Percentiles rank a stretch among this genome's conserved stretches.
These are phyloP conservation scores for Momotus momota DNA, from an alignment of 2,797 vertebrate genomes.

Conservation along the genomic window DNA sequence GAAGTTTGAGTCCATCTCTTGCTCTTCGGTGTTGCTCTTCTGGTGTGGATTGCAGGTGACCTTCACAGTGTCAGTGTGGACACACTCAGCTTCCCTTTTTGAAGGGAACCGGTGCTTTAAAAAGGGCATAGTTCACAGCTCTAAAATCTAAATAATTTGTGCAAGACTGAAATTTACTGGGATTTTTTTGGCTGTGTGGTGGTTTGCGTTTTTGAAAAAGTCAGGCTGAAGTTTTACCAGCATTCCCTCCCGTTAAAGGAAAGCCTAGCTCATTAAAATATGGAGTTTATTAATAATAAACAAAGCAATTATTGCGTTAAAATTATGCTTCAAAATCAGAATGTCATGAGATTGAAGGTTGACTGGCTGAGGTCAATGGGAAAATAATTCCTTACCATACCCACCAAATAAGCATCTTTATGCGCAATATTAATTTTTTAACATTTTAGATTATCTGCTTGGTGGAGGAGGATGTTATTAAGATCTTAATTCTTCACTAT, in stretches of 20 bases:
- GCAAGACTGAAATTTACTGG: not conserved
- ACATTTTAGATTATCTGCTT: not conserved
- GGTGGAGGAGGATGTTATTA: not conserved
- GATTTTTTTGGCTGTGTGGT: not conserved
- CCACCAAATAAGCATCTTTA: not conserved
- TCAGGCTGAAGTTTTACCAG: not conserved
- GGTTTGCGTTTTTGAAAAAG: not conserved
- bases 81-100: not conserved
- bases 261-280: not conserved
- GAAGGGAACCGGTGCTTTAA: not conserved
- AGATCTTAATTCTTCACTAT: not conserved
- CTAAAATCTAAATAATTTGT: not conserved
- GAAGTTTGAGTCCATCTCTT: not conserved
- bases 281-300: not conserved
- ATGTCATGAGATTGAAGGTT: not conserved
- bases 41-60: not conserved
- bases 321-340: not conserved
- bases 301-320: not conserved
- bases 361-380: not conserved
- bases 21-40: not conserved
- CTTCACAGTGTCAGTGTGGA: not conserved
- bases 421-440: not conserved
- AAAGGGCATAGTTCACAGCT: accelerated
- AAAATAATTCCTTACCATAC: not conserved
- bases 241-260: not conserved